These are phyloP conservation scores for Echiichthys vipera DNA, from an alignment of 2,797 vertebrate species.

Conservation along the genomic window DNA sequence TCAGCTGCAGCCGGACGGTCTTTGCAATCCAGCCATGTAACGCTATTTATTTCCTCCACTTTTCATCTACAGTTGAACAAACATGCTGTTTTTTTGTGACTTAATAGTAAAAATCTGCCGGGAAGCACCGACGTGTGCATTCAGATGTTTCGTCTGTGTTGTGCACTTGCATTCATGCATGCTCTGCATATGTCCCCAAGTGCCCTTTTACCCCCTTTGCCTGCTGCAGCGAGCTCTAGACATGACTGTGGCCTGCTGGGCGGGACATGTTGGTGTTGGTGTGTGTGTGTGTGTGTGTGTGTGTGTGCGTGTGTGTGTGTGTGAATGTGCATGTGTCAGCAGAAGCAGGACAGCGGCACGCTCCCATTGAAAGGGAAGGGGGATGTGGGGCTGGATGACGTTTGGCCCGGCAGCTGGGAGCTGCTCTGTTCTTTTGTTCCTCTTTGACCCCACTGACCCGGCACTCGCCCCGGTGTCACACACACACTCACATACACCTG, in stretches of 20 bases:
- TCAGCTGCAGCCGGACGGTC: too few relatives aligned
- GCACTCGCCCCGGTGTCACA: conserved; percentile 75
- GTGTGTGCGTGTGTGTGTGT: conserved; percentile 38
- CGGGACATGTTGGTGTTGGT: conserved; percentile 20
- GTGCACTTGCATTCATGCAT: conserved; percentile 23
- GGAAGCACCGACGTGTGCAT: background rate
- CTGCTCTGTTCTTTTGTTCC: conserved; percentile 72
- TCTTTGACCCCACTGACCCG: conserved; percentile 70
- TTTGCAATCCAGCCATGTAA: background rate
- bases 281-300: conserved; percentile 11
- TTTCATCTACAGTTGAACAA: background rate
- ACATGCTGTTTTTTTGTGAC: too few relatives aligned
- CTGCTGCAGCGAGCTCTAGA: conserved; percentile 55
- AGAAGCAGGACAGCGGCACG: conserved; percentile 66
- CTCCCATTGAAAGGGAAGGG: conserved; percentile 61
- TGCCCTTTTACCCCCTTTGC: conserved; percentile 55
- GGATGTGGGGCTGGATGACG: conserved; percentile 53
- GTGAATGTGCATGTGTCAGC: conserved; percentile 61
- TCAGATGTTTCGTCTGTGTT: conserved; percentile 1
- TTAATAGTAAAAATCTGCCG: background rate
- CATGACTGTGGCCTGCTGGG: conserved; percentile 47
- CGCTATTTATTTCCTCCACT: background rate
- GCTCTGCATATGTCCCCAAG: conserved; percentile 54
- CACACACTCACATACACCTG: conserved; percentile 44
- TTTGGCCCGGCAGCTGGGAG: conserved; percentile 83